Evolutionary conservation across 2,113 vertebrate species (phyloP).

Genomic region (Pampusana beccarii): DNA sequence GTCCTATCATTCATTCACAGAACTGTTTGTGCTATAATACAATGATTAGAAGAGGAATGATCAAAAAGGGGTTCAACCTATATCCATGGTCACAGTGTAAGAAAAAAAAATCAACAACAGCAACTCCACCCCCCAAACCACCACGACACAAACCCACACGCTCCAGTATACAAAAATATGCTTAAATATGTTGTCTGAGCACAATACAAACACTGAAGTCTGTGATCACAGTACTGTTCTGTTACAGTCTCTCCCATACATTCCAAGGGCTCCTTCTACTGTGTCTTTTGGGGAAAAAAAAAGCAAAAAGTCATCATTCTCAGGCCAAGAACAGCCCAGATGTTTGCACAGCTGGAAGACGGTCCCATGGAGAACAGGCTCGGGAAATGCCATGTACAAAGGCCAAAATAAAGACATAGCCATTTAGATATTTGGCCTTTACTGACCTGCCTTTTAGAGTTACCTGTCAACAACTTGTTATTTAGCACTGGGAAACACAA

Average conservation of each 20-base stretch:
- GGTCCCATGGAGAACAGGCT: neutral
- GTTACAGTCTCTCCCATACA: neutral
- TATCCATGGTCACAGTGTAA: constrained; percentile 29
- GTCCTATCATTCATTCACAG: neutral
- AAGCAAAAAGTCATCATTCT: neutral
- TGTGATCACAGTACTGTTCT: neutral
- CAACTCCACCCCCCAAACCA: neutral
- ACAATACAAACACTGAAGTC: neutral
- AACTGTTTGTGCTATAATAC: neutral
- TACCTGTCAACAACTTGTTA: neutral
- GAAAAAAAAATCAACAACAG: neutral
- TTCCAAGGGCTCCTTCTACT: neutral
- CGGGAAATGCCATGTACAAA: neutral
- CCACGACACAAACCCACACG: neutral
- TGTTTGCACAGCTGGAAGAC: neutral
- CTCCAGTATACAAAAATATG: constrained; percentile 31
- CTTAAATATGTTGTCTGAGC: neutral
- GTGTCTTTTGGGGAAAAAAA: neutral
- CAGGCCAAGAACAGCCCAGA: neutral
- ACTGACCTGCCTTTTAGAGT: neutral
- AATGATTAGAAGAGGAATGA: neutral
- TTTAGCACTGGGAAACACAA: neutral
- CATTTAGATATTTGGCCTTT: neutral
- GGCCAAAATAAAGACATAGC: neutral
- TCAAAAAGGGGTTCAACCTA: neutral